Conservation (phyloP, 2,113 vertebrate genomes). For the Craseonycteris thonglongyai region DNA sequence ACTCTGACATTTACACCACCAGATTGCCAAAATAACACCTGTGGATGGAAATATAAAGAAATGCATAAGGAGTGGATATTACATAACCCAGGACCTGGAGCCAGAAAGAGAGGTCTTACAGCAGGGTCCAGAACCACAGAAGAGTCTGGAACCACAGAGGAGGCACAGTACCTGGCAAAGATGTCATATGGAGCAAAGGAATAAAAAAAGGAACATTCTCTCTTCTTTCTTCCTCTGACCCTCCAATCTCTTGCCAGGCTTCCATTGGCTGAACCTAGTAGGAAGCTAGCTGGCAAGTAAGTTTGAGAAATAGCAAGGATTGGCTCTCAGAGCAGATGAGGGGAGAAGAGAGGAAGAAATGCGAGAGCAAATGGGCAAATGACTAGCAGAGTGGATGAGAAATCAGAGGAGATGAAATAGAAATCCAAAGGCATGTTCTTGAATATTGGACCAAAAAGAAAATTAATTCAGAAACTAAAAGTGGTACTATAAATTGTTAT, state of each 20-base stretch:
- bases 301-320: neutral
- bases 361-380: neutral
- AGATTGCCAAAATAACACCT: neutral
- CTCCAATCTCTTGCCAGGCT: neutral
- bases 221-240: neutral
- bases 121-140: neutral
- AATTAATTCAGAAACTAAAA: neutral
- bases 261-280: neutral
- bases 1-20: neutral
- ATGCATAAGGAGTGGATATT: neutral
- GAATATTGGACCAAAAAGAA: neutral
- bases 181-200: neutral
- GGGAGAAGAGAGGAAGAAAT: neutral
- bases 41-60: neutral
- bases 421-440: neutral
- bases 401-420: neutral
- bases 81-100: neutral
- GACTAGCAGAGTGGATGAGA: neutral
- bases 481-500: neutral
- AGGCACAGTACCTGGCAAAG: neutral
- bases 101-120: neutral
- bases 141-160: neutral
- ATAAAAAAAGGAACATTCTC: neutral
- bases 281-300: neutral
- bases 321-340: neutral